A percentile compares a stretch with the other conserved stretches of the same genome.
Conservation (phyloP, 2,797 vertebrate genomes). For the Cephalopachus bancanus region DNA sequence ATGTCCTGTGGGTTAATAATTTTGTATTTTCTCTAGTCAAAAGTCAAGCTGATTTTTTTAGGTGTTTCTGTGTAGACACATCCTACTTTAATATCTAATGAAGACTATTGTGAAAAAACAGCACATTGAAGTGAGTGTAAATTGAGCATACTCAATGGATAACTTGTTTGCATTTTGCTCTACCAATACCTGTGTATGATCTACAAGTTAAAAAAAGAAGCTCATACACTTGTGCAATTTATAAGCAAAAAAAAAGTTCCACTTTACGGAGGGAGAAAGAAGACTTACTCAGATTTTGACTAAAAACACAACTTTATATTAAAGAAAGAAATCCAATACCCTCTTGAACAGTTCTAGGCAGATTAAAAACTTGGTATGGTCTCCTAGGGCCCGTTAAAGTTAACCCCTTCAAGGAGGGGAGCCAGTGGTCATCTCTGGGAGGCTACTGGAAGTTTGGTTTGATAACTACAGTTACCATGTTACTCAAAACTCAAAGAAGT, state of each 20-base stretch:
- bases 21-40: constrained; percentile 48
- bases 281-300: constrained; percentile 12
- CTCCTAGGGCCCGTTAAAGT: background rate
- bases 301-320: constrained; percentile 34
- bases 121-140: constrained; percentile 24
- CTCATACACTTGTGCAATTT: background rate
- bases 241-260: constrained; percentile 17
- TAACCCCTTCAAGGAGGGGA: background rate
- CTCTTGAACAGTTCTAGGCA: background rate
- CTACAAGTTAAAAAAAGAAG: constrained; percentile 50
- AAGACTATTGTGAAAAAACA: constrained; percentile 8
- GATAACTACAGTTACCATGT: background rate
- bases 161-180: constrained; percentile 39
- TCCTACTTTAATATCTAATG: constrained; percentile 32
- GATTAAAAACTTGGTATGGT: background rate
- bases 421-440: background rate
- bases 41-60: background rate
- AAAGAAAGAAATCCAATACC: constrained; percentile 8
- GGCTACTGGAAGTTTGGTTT: constrained; percentile 8
- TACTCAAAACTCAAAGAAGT: constrained; percentile 38
- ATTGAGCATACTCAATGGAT: background rate
- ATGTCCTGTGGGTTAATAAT: constrained; percentile 11
- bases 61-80: constrained; percentile 24
- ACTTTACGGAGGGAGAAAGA: background rate
- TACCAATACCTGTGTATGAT: constrained; percentile 14